phyloP scores from a whole-genome alignment of 2,888 invertebrate genomes.

The Chorisops tibialis region DNA sequence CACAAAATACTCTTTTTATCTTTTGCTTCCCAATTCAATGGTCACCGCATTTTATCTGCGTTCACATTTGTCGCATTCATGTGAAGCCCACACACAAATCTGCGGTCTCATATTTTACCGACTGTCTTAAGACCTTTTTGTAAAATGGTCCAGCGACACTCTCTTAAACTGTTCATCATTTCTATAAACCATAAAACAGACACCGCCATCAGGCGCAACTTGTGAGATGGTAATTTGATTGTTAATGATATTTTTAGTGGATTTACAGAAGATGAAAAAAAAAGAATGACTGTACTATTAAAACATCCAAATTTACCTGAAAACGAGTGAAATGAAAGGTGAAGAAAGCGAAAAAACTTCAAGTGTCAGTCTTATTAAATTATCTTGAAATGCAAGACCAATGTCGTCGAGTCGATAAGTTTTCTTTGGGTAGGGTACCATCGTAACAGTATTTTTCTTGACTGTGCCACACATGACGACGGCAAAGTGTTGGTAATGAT shows the following conservation, averaged over 20 bases:
- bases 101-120: slow-evolving; percentile 26
- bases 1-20: slow-evolving; percentile 10
- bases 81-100: slow-evolving; percentile 25
- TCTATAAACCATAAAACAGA: slow-evolving; percentile 14
- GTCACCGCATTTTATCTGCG: slow-evolving; percentile 18
- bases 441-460: too few species aligned
- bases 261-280: background rate
- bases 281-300: background rate
- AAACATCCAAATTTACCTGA: background rate
- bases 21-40: slow-evolving; percentile 19
- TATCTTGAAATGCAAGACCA: too few species aligned
- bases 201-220: slow-evolving; percentile 7
- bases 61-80: slow-evolving; percentile 20
- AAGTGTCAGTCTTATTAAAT: too few species aligned
- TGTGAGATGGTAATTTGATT: slow-evolving; percentile 22
- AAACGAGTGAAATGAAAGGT: background rate
- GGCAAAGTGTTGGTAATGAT: background rate
- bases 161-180: slow-evolving; percentile 13
- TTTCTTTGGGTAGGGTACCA: too few species aligned
- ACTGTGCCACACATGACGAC: too few species aligned
- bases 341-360: background rate
- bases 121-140: slow-evolving; percentile 17
- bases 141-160: slow-evolving; percentile 25
- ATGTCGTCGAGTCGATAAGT: too few species aligned
- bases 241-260: slow-evolving; percentile 21